Percentiles rank a stretch among this genome's conserved stretches.
phyloP scores from a whole-genome alignment of 1,140 invertebrate genomes.

The Ooceraea biroi region DNA sequence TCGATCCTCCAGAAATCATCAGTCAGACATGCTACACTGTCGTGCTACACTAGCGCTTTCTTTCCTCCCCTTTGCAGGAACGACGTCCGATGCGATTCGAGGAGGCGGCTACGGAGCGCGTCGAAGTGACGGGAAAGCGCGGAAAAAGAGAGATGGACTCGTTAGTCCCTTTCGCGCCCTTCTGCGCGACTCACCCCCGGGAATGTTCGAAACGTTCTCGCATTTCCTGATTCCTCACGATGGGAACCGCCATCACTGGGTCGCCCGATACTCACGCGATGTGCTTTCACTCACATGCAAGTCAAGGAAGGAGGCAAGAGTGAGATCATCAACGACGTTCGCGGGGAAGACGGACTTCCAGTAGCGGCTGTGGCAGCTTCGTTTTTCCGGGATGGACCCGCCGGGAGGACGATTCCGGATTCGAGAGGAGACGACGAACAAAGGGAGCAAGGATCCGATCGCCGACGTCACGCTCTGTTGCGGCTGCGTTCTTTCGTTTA shows the following conservation, averaged over 20 bases:
- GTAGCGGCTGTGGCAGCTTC: slow-evolving; percentile 7
- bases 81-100: slow-evolving; percentile 60
- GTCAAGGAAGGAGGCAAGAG: slow-evolving; percentile 13
- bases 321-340: slow-evolving; percentile 44
- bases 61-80: slow-evolving; percentile 49
- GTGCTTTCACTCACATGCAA: slow-evolving; percentile 35
- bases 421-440: neutral
- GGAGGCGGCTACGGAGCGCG: slow-evolving; percentile 59
- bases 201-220: neutral
- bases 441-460: slow-evolving; percentile 28
- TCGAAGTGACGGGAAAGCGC: slow-evolving; percentile 50
- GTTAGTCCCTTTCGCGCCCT: slow-evolving; percentile 39
- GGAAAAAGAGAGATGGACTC: slow-evolving; percentile 32
- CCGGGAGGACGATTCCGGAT: neutral
- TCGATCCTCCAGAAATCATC: neutral
- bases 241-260: slow-evolving; percentile 7
- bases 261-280: slow-evolving; percentile 26
- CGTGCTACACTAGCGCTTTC: slow-evolving; percentile 23
- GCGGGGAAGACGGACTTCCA: slow-evolving; percentile 34
- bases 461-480: slow-evolving; percentile 51
- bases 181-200: slow-evolving; percentile 18
- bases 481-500: slow-evolving; percentile 59
- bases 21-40: slow-evolving; percentile 31
- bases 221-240: slow-evolving; percentile 21
- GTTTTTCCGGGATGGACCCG: neutral